Evolutionary conservation across 1,140 invertebrate species (phyloP), one percentile per base, ranked within the genome.

Genomic region (Drosophila arizonae): DNA sequence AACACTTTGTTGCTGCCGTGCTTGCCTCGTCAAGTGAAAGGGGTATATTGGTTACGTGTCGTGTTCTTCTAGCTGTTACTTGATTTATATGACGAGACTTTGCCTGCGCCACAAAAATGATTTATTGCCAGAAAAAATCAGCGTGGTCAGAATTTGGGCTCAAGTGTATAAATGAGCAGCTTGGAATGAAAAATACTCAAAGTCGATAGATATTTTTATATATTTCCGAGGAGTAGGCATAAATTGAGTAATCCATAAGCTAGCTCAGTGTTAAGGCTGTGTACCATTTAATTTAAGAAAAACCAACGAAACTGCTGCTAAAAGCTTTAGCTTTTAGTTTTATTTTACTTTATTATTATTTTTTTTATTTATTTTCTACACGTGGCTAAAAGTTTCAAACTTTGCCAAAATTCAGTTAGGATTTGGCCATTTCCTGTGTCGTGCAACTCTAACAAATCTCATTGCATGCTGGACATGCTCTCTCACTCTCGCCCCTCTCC

Each of bases 1-100:
- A 46, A 72, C 13, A 61, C 56, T 63, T 63, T 58, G 17, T 55
- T 73, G 43, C 51, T 69, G 43, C 71, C 68, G 13, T 39, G 11
- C 36, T 11, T 11, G 36, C 36, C 36, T 4, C 11, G 36, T 11
- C 36, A 13, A 39, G 3, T 13, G 36, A 39, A 39, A 39, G 13
- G 36, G 36, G 36, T 13, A 39, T 39, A 39, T 39, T 39, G 11
- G 36, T 11, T 39, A 13, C 36, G 36, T 39, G 10, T 39, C 11
- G 1, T 39, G 36, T 39, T 39, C 36, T 13, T 39, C 11, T 39
- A 39, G 36, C 6, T 39, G 11, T 13, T 39, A 4, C 3, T 39
- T 39, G 10, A 39, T 39, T 39, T 39, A 39, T 39, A 39, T 39
- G 11, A 11, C 3, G 10, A 10, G 11, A 39, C 6, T 11, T 39